These are phyloP conservation scores for Paraescarpia echinospica DNA, from an alignment of 1,140 invertebrate genomes.

Conservation along the genomic window DNA sequence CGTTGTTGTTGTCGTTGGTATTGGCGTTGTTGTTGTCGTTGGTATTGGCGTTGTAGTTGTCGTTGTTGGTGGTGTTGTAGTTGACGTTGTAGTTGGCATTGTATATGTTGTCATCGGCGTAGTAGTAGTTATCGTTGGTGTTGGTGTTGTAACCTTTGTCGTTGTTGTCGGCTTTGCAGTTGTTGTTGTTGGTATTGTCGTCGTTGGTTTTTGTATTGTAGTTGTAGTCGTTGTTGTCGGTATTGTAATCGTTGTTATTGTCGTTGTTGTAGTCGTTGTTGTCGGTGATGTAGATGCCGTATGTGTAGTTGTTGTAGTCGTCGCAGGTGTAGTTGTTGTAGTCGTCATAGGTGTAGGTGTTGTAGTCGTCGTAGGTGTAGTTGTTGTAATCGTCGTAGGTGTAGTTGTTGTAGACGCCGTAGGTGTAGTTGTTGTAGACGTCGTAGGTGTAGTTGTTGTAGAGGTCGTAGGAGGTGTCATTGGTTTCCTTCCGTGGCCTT, in stretches of 20 bases:
- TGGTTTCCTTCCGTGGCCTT: neutral
- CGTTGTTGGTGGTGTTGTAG: too few relatives aligned
- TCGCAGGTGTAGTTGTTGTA: neutral
- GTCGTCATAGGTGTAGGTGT: neutral
- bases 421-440: neutral
- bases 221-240: slow-evolving; percentile 31
- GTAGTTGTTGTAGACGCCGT: neutral
- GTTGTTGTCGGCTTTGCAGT: too few relatives aligned
- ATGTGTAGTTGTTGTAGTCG: neutral
- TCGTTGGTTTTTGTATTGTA: neutral
- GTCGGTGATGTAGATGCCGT: neutral
- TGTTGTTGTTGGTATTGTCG: too few relatives aligned
- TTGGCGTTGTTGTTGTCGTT: too few relatives aligned
- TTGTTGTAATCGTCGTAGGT: neutral
- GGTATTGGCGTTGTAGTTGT: too few relatives aligned
- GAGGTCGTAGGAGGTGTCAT: neutral
- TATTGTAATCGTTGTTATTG: neutral
- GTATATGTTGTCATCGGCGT: too few relatives aligned
- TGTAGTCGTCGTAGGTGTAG: neutral
- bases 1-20: too few relatives aligned
- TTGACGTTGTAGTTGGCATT: too few relatives aligned
- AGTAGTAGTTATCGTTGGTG: too few relatives aligned
- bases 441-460: neutral
- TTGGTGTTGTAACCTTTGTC: too few relatives aligned
- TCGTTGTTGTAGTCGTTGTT: slow-evolving; percentile 4